Conservation (phyloP, 2,797 vertebrate genomes). For the Adrianichthys oophorus region DNA sequence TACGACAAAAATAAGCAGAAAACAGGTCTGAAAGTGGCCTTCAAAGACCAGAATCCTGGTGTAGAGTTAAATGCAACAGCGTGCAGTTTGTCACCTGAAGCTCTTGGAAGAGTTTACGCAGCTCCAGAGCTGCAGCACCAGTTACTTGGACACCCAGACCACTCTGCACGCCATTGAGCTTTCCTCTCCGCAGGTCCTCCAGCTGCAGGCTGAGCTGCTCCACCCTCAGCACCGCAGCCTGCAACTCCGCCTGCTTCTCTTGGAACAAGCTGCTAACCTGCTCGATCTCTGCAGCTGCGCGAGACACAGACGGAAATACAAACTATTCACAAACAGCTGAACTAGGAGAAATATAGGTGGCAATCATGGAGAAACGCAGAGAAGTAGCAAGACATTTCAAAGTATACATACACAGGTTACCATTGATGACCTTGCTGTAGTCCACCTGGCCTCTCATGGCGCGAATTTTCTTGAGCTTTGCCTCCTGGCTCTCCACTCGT, state of each 20-base stretch:
- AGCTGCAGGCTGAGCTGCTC: constrained; percentile 96
- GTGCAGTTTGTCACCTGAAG: constrained; percentile 83
- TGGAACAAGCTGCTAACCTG: constrained; percentile 96
- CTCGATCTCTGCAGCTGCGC: constrained; percentile 93
- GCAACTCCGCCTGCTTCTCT: constrained; percentile 96
- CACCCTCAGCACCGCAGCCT: constrained; percentile 91
- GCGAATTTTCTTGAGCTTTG: constrained; percentile 96
- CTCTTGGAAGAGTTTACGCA: constrained; percentile 95
- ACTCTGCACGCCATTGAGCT: constrained; percentile 89
- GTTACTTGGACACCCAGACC: constrained; percentile 86
- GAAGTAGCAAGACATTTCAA: not conserved
- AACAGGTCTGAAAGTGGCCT: too few relatives aligned
- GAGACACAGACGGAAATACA: not conserved
- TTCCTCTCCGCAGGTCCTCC: constrained; percentile 93
- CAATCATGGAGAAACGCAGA: not conserved
- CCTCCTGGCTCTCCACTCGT: constrained; percentile 93
- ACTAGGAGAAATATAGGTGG: too few relatives aligned
- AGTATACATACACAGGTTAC: constrained; percentile 89
- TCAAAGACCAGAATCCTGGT: too few relatives aligned
- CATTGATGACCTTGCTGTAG: constrained; percentile 98
- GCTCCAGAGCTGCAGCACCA: constrained; percentile 89
- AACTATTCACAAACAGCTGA: not conserved
- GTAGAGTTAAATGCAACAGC: not conserved
- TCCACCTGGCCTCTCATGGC: constrained; percentile 97
- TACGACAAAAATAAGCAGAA: too few relatives aligned